A percentile compares a stretch with the other conserved stretches of the same genome.
Evolutionary conservation across 30 jellyfish, hydroid and myxozoan genomes (phyloP).

Genomic region (Aurelia aurita): DNA sequence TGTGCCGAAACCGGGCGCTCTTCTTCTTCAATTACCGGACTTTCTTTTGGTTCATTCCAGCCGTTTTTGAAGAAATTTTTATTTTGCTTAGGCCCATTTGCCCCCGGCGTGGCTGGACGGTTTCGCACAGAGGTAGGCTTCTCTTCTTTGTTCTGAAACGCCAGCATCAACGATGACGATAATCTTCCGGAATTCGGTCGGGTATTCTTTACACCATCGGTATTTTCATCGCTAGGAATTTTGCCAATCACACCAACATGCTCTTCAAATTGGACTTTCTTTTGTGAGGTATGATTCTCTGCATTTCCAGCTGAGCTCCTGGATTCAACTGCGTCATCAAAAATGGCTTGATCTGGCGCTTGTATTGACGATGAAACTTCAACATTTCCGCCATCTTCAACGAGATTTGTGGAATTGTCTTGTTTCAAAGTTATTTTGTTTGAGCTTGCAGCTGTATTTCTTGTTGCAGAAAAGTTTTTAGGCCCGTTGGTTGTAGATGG

Average conservation of each 20-base stretch:
- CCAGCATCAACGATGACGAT: conserved; percentile 21
- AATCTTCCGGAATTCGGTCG: conserved; percentile 23
- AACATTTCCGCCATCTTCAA: too few species aligned
- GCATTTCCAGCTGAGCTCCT: background rate
- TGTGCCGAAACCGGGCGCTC: background rate
- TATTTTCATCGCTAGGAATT: background rate
- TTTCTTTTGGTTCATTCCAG: background rate
- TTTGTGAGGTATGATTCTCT: background rate
- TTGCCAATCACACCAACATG: conserved; percentile 35
- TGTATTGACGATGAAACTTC: too few species aligned
- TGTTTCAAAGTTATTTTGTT: too few species aligned
- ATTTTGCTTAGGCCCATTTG: conserved; percentile 3
- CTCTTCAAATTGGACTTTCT: conserved; percentile 34
- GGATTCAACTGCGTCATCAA: background rate
- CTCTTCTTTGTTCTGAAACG: conserved; percentile 16
- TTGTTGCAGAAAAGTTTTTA: too few species aligned
- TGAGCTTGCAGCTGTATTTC: too few species aligned
- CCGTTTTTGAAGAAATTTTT: background rate
- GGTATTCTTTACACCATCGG: background rate
- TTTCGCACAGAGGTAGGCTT: background rate
- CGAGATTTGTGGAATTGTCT: too few species aligned
- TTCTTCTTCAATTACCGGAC: background rate
- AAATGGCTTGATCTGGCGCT: too few species aligned
- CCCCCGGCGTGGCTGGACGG: conserved; percentile 58
- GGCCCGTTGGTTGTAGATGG: too few species aligned